Evolutionary conservation across 37 sponge, comb jelly and placozoan genomes (phyloP), one percentile per base, ranked within the genome.

Genomic region (Halichondria panicea): DNA sequence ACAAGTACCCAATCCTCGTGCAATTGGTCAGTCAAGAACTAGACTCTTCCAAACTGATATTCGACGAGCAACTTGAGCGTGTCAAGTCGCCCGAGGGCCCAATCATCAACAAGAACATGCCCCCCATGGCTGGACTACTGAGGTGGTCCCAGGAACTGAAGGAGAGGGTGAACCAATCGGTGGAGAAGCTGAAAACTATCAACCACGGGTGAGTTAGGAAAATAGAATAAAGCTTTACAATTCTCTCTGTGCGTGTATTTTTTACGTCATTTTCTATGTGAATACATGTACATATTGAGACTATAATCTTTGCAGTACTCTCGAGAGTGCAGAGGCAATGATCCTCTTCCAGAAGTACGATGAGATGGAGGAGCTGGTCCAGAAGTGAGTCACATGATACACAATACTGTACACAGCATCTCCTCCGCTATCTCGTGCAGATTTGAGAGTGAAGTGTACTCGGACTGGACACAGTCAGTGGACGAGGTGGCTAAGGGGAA

Each of bases 21-120:
- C 36, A 75, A 39, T 86, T 92, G 93, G 84, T 54, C 67, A 81
- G 77, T 32, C n/a, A 65, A 24, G 93, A 98, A 43, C 82, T 98
- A 43, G 96, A 98, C 71, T 36, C 54, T 2, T 77, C 81, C 67
- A 97, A 97, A 77, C 22, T 52, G 50, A 89, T 97, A 46, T 97
- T 87, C 65, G 92, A 97, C 60, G 28, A 66, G 30, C 95, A 94
- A 80, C 66, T 84, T 37, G 46, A 72, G 13, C 59, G 71, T 0
- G 36, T 68, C 12, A 82, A 86, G 45, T 45, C 69, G 0, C 67
- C 88, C 12, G 56, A 64, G 1, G 87, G 91, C 4, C 93, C 93
- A 9, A 75, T 84, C 9, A 61, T 94, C 41, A 83, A 94, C 66
- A 92, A 87, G 84, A 95, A 98, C 89, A 95, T 95, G 96, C 99